Base-by-base conservation (phyloP, 2,888 invertebrate species). In the Tortricodes alternella region DNA sequence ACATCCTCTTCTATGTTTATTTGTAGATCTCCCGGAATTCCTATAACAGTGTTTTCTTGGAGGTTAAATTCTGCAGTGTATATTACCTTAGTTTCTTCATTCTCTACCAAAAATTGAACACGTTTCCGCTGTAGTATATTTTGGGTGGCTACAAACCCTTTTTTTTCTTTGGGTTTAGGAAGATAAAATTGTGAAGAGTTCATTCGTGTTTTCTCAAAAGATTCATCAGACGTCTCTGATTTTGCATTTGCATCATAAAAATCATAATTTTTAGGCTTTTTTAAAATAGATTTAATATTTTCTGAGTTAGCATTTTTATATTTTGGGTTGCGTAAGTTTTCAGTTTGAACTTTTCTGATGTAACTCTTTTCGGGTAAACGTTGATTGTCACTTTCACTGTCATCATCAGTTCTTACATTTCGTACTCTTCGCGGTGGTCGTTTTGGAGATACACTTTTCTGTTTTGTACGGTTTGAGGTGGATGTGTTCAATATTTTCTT, bases 41-140 rank as follows among this genome's bases (percentile, higher is more conserved):
- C 76, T 43, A 66, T 70, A 6, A 71, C 65, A n/a, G 71, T 66
- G 53, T 73, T 80, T 67, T 83, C 83, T 61, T 88, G 83, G 51
- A 90, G 76, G 59, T 89, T 87, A 49, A 90, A 78, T 60, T 90
- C 89, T 1, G 90, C 90, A n/a, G 90, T 89, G 59, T 83, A 90
- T 55, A 90, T 89, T 6, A 88, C 79, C 69, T 84, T 89, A 19
- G 89, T 89, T 73, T 89, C 89, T 68, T 92, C 93, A 71, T 92
- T 94, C 85, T 94, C 94, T 41, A 94, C 94, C 71, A 94, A 85
- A 86, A 95, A 95, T 77, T 95, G 94, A 60, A 94, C 95, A 71
- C 94, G 93, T 90, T 94, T 95, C 71, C 94, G 92, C 71, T 93
- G 90, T 50, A 83, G 67, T 19, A 83, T 73, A 64, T 79, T 83